Conservation (phyloP, 2,797 vertebrate genomes). For the Gymnocypris eckloni region DNA sequence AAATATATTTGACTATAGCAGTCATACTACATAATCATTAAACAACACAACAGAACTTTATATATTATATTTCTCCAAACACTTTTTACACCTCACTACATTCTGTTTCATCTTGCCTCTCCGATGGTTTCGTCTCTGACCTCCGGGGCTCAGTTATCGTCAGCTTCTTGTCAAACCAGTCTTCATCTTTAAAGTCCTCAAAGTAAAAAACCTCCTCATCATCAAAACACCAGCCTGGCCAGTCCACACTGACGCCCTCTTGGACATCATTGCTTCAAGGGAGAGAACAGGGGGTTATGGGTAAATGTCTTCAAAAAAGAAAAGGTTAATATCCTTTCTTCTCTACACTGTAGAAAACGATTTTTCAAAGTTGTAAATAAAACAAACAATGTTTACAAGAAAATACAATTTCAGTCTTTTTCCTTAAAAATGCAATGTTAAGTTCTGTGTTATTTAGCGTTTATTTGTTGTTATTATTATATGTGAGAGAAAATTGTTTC, state of each 20-base stretch:
- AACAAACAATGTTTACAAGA: not conserved
- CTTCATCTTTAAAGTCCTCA: constrained; percentile 58
- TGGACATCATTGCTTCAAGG: constrained; percentile 58
- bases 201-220: constrained; percentile 72
- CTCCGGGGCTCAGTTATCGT: constrained; percentile 11
- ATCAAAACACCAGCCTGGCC: constrained; percentile 79
- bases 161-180: constrained; percentile 59
- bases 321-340: not conserved
- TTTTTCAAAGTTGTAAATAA: not conserved
- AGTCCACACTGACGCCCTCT: constrained; percentile 75
- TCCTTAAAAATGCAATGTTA: no score
- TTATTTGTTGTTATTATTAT: no score
- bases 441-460: no score
- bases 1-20: not conserved
- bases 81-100: constrained; percentile 71
- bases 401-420: no score
- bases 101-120: constrained; percentile 67
- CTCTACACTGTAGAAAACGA: not conserved
- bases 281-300: constrained; percentile 14
- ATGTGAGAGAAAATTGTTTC: no score
- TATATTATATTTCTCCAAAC: constrained; percentile 12
- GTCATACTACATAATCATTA: not conserved
- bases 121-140: not conserved
- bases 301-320: not conserved
- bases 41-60: not conserved